Base-by-base conservation (phyloP, 2,113 vertebrate genomes). In the Motacilla alba region DNA sequence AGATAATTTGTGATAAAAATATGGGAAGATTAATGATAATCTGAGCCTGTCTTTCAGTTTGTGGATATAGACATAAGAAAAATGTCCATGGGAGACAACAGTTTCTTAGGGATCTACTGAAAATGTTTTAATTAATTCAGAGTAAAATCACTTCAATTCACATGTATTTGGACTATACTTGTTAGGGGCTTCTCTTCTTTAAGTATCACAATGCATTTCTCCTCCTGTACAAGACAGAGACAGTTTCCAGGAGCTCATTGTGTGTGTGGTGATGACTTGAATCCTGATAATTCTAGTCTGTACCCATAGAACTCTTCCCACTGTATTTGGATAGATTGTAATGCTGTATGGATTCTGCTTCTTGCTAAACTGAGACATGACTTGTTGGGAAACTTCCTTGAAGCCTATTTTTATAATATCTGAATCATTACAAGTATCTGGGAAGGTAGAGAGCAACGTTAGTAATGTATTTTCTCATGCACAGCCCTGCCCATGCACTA, bases 381-480 rank as follows among this genome's bases (percentile, higher is more conserved):
- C n/a, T 60, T 1, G 1, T 26, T 31, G 24, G 9, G n/a, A 88
- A 92, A 80, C n/a, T 53, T 83, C 63, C 19, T 3, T 66, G 64
- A 86, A 86, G 13, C 37, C 55, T 92, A n/a, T 95, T 83, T 92
- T 93, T 85, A 28, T 72, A 41, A 28, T 69, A 52, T 80, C 77
- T 94, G 76, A 90, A 58, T 90, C 67, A 94, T 63, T 47, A 41
- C 72, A 28, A 37, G 59, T 23, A 83, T 27, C 64, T 74, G 76
- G 60, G 69, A 89, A 95, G 80, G 64, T 91, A 83, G 90, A 90
- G 82, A 93, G n/a, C 27, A 72, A 68, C 0, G 1, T 91, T 64
- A 66, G 79, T 86, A 77, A 90, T 21, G 35, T 90, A 66, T 92
- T 93, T 94, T 95, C 50, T 95, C 67, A 30, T 88, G 76, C 39